These are phyloP conservation scores for Zootermopsis nevadensis DNA, from an alignment of 2,888 invertebrate genomes.

Conservation along the genomic window DNA sequence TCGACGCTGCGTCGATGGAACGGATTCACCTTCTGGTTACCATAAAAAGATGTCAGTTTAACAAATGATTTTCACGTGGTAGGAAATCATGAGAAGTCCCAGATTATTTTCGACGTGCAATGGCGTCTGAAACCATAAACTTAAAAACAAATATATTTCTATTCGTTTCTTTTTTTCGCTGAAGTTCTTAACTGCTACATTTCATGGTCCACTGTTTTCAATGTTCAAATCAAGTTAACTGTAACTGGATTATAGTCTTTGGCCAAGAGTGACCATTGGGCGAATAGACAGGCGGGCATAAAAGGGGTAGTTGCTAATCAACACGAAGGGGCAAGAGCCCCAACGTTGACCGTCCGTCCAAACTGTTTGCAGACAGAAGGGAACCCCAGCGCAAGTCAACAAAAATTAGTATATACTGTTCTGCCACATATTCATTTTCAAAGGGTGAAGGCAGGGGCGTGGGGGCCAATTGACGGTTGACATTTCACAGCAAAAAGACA, in stretches of 20 bases:
- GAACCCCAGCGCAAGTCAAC: neutral
- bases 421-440: neutral
- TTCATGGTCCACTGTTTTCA: neutral
- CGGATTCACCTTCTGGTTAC: too few species aligned
- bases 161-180: too few species aligned
- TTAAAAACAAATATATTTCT: too few species aligned
- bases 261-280: neutral
- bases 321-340: neutral
- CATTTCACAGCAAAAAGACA: too few species aligned
- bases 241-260: neutral
- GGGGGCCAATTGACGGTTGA: too few species aligned
- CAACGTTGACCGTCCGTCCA: neutral
- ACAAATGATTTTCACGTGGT: too few species aligned
- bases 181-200: neutral
- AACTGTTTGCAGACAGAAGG: conserved; percentile 6
- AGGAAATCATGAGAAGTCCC: too few species aligned
- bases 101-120: too few species aligned
- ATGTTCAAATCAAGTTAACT: neutral
- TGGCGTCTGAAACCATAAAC: too few species aligned
- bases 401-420: neutral
- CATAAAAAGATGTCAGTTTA: too few species aligned
- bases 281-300: neutral
- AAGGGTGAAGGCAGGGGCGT: too few species aligned
- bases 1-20: too few species aligned
- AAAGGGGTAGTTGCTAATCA: conserved; percentile 16